phyloP scores from a whole-genome alignment of 2,113 vertebrate genomes.

The Nicator chloris region DNA sequence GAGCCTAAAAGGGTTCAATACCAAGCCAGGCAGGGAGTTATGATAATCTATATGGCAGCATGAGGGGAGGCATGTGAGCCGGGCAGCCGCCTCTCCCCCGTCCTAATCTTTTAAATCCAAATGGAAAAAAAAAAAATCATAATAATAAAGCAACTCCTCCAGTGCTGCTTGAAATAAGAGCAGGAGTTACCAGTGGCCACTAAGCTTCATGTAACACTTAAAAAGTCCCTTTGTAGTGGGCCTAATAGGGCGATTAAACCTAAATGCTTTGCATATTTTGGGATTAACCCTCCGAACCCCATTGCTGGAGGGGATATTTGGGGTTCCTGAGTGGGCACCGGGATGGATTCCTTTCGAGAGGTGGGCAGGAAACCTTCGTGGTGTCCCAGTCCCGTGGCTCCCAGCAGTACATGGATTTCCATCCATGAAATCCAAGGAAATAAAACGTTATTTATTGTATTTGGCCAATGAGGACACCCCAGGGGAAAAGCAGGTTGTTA shows the following conservation, averaged over 20 bases:
- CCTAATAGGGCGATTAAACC: constrained; percentile 33
- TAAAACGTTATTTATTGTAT: rapidly evolving
- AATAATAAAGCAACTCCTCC: constrained; percentile 16
- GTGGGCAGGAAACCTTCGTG: rapidly evolving
- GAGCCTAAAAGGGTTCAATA: background rate
- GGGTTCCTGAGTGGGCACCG: background rate
- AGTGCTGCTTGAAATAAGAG: background rate
- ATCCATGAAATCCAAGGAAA: background rate
- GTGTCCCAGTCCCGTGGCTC: rapidly evolving
- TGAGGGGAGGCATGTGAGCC: constrained; percentile 39
- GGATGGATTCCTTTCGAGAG: background rate
- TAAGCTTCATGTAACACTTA: constrained; percentile 11
- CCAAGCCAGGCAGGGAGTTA: background rate
- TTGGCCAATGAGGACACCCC: background rate
- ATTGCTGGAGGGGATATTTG: background rate
- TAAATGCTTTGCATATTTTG: constrained; percentile 59
- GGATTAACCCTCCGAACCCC: constrained; percentile 43
- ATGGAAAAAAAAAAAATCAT: background rate
- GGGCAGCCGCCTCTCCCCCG: background rate
- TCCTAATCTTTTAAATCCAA: constrained; percentile 60
- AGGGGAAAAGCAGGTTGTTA: background rate
- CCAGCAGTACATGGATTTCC: background rate
- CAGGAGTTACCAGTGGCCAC: constrained; percentile 24
- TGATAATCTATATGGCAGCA: constrained; percentile 55
- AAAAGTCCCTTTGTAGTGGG: constrained; percentile 54